Base-by-base conservation (phyloP, 2,113 vertebrate species). In the Gymnorhina tibicen region DNA sequence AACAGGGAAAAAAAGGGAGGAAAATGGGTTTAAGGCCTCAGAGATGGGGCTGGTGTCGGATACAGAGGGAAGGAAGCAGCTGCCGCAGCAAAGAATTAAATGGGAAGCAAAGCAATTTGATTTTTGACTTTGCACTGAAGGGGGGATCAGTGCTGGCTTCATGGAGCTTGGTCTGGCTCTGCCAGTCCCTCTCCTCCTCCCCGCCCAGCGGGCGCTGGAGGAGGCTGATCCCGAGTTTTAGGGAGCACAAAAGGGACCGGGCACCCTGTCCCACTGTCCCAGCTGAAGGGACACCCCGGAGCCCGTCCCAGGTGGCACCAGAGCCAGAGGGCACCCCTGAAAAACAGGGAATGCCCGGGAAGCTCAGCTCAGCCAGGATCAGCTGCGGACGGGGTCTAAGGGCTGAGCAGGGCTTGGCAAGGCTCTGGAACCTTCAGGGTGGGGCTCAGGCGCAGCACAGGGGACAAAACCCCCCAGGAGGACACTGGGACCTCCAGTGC, bases 241-340 rank as follows among this genome's bases (percentile, higher is more conserved):
- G 44, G 2, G 4, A 27, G 52, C 1, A 5, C 12, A 47, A 33
- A 18, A 39, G 72, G 53, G 13, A 16, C 7, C 0, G 8, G 16
- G n/a, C 2, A 5, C 6, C 17, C 6, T 15, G 7, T 52, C 28
- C 41, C 22, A 6, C 3, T 9, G 52, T 11, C n/a, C 6, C 0
- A 11, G n/a, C 44, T 6, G 3, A 27, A 21, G 2, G 35, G 52
- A 39, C 13, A 28, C 37, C 63, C 32, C 15, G 13, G 10, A 24
- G 20, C 27, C 39, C 42, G 19, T 18, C n/a, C 30, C 63, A 7
- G 37, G 26, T 11, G 59, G 60, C 22, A 58, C 60, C 37, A 26
- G 10, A 14, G 28, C 18, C 53, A 32, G 52, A 19, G 52, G 28
- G 17, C 17, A 8, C 7, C 50, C 53, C 32, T 3, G 19, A 33